phyloP scores from a whole-genome alignment of 1,140 invertebrate genomes.

The Chrysopa pallens region DNA sequence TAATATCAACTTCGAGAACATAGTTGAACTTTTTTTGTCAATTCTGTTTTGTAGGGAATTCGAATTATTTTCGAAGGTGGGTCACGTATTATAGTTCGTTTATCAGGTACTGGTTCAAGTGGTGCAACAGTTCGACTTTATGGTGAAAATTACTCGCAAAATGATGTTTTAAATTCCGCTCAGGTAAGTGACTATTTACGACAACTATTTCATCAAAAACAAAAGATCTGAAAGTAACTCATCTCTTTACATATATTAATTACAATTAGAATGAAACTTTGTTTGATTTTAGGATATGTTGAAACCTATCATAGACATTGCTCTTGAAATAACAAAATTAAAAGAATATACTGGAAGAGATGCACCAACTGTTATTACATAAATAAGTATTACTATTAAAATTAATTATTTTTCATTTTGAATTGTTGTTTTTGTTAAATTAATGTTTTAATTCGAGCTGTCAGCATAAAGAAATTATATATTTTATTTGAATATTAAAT shows the following conservation, averaged over 20 bases:
- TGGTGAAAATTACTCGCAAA: conserved; percentile 72
- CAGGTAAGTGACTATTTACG: conserved; percentile 35
- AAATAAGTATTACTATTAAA: conserved; percentile 22
- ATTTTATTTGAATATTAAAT: no score
- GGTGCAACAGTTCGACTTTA: conserved; percentile 94
- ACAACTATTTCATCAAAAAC: conserved; percentile 5
- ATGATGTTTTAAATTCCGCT: conserved; percentile 53
- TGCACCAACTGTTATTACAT: conserved; percentile 93
- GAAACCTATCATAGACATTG: conserved; percentile 77
- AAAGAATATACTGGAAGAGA: conserved; percentile 71
- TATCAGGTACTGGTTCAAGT: conserved; percentile 94
- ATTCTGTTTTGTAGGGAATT: conserved; percentile 50
- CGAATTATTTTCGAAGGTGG: conserved; percentile 87
- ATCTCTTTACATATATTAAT: no score
- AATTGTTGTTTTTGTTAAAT: no score
- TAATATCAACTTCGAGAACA: no score
- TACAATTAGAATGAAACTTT: not conserved
- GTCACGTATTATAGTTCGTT: conserved; percentile 77
- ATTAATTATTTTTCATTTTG: not conserved
- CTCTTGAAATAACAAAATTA: conserved; percentile 69
- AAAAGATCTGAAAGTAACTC: not conserved
- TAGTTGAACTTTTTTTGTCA: conserved; percentile 7
- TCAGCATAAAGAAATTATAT: no score
- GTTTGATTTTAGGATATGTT: conserved; percentile 39
- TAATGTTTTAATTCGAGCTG: no score